phyloP scores from a whole-genome alignment of 1,140 invertebrate species.

The Aphis craccivora region DNA sequence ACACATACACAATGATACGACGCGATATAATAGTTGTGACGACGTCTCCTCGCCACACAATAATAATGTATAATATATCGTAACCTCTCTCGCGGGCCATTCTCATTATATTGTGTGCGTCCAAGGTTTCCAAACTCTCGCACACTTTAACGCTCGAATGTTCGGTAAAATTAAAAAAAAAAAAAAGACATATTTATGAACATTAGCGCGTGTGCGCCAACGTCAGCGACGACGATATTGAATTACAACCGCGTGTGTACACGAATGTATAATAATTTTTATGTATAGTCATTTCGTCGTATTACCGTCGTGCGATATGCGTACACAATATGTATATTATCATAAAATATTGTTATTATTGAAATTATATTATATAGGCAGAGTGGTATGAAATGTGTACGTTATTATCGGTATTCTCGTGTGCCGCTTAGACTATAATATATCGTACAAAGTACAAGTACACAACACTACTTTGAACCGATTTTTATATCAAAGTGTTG shows the following conservation, averaged over 20 bases:
- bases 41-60: neutral
- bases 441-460: too few relatives aligned
- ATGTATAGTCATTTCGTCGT: neutral
- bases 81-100: neutral
- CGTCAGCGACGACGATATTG: neutral
- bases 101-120: conserved; percentile 4
- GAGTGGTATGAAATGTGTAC: too few relatives aligned
- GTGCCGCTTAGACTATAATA: too few relatives aligned
- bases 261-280: neutral
- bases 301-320: neutral
- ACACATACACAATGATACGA: neutral
- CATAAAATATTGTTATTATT: neutral
- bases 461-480: too few relatives aligned
- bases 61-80: neutral
- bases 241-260: neutral
- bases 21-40: too few relatives aligned
- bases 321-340: neutral
- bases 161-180: neutral
- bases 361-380: too few relatives aligned
- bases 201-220: neutral
- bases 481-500: too few relatives aligned
- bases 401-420: too few relatives aligned
- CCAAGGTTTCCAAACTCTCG: neutral
- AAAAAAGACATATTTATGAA: conserved; percentile 37
- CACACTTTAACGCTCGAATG: too few relatives aligned